Evolutionary conservation across 2,888 invertebrate genomes (phyloP), one percentile per base, ranked within the genome.

Genomic region (Lysandra coridon): DNA sequence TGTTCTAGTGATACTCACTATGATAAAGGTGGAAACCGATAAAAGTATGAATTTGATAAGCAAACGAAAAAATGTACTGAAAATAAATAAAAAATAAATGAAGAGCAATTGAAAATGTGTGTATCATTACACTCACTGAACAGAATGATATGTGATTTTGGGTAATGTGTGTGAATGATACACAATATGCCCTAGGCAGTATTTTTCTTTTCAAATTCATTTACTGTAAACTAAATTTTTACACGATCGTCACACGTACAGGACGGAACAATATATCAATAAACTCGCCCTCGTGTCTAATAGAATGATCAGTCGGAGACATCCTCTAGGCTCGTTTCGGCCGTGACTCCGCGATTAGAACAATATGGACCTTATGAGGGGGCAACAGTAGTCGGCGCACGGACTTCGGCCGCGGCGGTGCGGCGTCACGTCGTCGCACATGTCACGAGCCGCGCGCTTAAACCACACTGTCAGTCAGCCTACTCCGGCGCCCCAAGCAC

Each of bases 401-500:
- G 33, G 69, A 60, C 79, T 62, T 64, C 75, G 69, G 78, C 49
- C 78, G 80, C 77, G 64, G 79, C 53, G 77, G 80, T 83, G 83
- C 80, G 80, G 76, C 78, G 79, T 57, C 84, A 82, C 82, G 84
- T 82, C 83, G 81, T 85, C 82, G 79, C 78, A 80, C 82, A 83
- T 82, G 64, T 37, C 79, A 14, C 57, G 57, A 17, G 74, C 10
- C 80, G 78, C 81, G 82, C 83, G 80, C 85, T 86, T 84, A 83
- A 84, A 82, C 84, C 81, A 83, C 85, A 76, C 76, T 76, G 53
- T 23, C 75, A 49, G 53, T 23, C 75, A 30, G 76, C 30, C 33
- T 76, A 81, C 82, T 88, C 60, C 60, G 88, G 87, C 87, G 82
- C 82, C 82, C 79, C 84, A 88, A 85, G 85, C 86, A 85, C 86